These are phyloP conservation scores for Atta colombica DNA, from an alignment of 1,140 invertebrate genomes.

Conservation along the genomic window DNA sequence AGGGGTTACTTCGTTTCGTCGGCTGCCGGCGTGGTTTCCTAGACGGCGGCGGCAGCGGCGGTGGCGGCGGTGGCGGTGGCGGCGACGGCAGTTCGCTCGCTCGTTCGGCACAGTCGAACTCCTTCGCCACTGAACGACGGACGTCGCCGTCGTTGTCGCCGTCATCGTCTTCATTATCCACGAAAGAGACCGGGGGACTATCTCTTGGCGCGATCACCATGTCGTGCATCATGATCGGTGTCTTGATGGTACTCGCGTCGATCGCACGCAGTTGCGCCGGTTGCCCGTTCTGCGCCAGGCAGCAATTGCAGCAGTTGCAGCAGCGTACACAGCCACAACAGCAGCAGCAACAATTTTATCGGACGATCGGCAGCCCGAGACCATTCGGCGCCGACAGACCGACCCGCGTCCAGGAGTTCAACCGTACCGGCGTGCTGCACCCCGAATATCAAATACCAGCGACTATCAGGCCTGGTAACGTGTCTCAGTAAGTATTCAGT, in stretches of 20 bases:
- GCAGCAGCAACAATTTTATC: slow-evolving; percentile 50
- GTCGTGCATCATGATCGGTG: slow-evolving; percentile 49
- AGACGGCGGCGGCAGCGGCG: slow-evolving; percentile 63
- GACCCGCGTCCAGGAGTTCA: slow-evolving; percentile 82
- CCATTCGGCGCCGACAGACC: slow-evolving; percentile 81
- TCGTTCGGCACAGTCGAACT: slow-evolving; percentile 81
- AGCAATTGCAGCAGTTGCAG: slow-evolving; percentile 61
- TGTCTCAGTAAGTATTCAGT: slow-evolving; percentile 83
- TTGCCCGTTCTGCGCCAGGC: slow-evolving; percentile 67
- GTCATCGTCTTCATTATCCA: not conserved
- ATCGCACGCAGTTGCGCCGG: slow-evolving; percentile 63
- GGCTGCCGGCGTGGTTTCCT: slow-evolving; percentile 69
- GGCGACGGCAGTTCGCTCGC: slow-evolving; percentile 56
- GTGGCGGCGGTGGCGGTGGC: slow-evolving; percentile 26
- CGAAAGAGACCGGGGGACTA: slow-evolving; percentile 46
- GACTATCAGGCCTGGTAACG: slow-evolving; percentile 81
- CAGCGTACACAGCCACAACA: slow-evolving; percentile 13
- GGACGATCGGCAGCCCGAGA: slow-evolving; percentile 75
- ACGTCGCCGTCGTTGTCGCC: slow-evolving; percentile 69
- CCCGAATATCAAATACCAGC: slow-evolving; percentile 85
- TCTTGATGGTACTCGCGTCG: slow-evolving; percentile 64
- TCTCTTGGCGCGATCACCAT: slow-evolving; percentile 17
- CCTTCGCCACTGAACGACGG: slow-evolving; percentile 80
- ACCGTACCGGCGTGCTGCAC: slow-evolving; percentile 83
- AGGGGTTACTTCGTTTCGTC: slow-evolving; percentile 76